Evolutionary conservation across 2,888 invertebrate species (phyloP), one percentile per base, ranked within the genome.

Genomic region (Amblyteles armatorius): DNA sequence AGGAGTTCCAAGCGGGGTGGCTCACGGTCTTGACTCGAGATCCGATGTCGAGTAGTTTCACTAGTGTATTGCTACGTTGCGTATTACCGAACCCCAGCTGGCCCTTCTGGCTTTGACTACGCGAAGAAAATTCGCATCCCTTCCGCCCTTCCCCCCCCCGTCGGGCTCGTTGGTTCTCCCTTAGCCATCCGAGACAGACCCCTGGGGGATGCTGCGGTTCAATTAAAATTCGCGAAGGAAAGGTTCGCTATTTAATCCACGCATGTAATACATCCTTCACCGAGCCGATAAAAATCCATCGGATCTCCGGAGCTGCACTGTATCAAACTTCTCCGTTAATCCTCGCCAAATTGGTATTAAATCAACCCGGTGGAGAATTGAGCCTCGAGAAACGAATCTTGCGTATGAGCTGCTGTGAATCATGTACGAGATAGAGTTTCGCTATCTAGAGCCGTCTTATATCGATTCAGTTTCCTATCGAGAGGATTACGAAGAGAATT

Each of bases 11-110:
- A 84, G 83, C 76, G 85, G 87, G 88, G 86, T 85, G 86, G 84
- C 81, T 86, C 76, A 72, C 77, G 86, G 87, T 74, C 85, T 68
- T 67, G 63, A 80, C 63, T 87, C 55, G 86, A 86, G 82, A 90
- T 89, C 88, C 84, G 88, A 86, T 89, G 84, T 90, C 87, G 88
- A 89, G 87, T 87, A 69, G 84, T 65, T 44, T 13, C 44, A 67
- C 48, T n/a, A 22, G 4, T 50, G 48, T 50, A 79, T 22, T 7
- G 33, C 60, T 3, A 16, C 44, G 44, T 3, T 44, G 44, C 44
- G 44, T 16, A 16, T 19, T 50, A 73, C 44, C 48, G 68, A 29
- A 40, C 26, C 19, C 40, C 79, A 55, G 44, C 76, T 71, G 60
- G 50, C 48, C 19, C 71, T 77, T 76, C 71, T 65, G 22, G 33